These are phyloP conservation scores for Xylophagus ater DNA, from an alignment of 2,888 invertebrate genomes.

Conservation along the genomic window DNA sequence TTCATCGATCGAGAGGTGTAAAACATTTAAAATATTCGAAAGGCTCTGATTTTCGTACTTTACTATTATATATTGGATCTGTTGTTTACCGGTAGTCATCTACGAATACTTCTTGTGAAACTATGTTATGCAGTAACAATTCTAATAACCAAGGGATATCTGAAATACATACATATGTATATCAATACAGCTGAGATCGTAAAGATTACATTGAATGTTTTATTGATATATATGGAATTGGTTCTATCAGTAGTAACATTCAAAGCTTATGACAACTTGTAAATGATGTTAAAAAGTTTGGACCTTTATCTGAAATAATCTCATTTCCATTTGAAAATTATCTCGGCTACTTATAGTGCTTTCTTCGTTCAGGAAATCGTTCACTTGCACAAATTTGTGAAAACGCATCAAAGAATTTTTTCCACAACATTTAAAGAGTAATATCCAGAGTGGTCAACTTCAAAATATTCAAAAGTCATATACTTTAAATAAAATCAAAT, in stretches of 20 bases:
- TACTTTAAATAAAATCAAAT: no score
- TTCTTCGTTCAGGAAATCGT: neutral
- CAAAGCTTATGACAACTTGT: slow-evolving; percentile 18
- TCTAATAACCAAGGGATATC: slow-evolving; percentile 17
- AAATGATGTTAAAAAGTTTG: slow-evolving; percentile 16
- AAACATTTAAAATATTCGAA: slow-evolving; percentile 17
- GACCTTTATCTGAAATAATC: slow-evolving; percentile 12
- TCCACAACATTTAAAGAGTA: no score
- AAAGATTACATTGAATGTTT: slow-evolving; percentile 16
- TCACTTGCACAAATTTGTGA: neutral
- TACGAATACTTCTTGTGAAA: slow-evolving; percentile 18
- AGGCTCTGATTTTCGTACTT: slow-evolving; percentile 19
- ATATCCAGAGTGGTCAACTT: no score
- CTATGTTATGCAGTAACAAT: slow-evolving; percentile 21
- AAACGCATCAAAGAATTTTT: no score
- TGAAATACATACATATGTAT: no score
- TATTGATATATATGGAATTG: slow-evolving; percentile 16
- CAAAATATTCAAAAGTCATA: no score
- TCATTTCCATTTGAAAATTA: slow-evolving; percentile 7
- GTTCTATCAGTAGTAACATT: slow-evolving; percentile 18
- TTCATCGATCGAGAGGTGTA: slow-evolving; percentile 4
- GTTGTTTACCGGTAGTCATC: slow-evolving; percentile 12
- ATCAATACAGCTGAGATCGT: slow-evolving; percentile 16
- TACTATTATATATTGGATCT: slow-evolving; percentile 19
- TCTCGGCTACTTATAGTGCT: neutral